These are phyloP conservation scores for Apocheima hispidaria DNA, from an alignment of 2,888 invertebrate genomes.

Conservation along the genomic window DNA sequence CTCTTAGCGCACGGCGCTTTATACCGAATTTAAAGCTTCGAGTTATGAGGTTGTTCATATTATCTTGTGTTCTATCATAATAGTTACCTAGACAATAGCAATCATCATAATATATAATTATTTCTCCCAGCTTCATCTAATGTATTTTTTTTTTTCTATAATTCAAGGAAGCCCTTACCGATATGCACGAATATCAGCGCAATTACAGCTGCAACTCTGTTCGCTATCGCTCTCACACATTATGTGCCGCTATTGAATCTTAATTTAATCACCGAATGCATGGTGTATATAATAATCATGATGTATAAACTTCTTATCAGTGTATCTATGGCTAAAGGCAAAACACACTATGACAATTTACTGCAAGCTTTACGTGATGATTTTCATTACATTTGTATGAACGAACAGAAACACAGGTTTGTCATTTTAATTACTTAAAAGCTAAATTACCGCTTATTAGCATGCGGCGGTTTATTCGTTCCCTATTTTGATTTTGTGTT, in stretches of 20 bases:
- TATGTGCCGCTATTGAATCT: constrained; percentile 13
- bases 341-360: constrained; percentile 19
- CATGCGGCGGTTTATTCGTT: too few species aligned
- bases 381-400: constrained; percentile 33
- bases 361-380: constrained; percentile 27
- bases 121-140: too few species aligned
- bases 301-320: constrained; percentile 26
- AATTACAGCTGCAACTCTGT: neutral
- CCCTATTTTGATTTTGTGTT: too few species aligned
- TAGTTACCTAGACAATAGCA: too few species aligned
- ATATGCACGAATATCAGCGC: neutral
- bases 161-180: too few species aligned
- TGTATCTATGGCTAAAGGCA: constrained; percentile 9
- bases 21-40: too few species aligned
- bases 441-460: too few species aligned
- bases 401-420: constrained; percentile 36
- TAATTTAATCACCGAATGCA: constrained; percentile 25
- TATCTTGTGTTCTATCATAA: too few species aligned
- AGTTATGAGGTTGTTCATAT: too few species aligned
- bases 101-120: too few species aligned
- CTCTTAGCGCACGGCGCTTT: too few species aligned
- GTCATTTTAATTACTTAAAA: neutral
- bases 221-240: neutral
- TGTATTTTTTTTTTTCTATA: too few species aligned
- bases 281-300: constrained; percentile 32